Evolutionary conservation across 2,113 vertebrate genomes (phyloP).

Genomic region (Lasiurus cinereus): DNA sequence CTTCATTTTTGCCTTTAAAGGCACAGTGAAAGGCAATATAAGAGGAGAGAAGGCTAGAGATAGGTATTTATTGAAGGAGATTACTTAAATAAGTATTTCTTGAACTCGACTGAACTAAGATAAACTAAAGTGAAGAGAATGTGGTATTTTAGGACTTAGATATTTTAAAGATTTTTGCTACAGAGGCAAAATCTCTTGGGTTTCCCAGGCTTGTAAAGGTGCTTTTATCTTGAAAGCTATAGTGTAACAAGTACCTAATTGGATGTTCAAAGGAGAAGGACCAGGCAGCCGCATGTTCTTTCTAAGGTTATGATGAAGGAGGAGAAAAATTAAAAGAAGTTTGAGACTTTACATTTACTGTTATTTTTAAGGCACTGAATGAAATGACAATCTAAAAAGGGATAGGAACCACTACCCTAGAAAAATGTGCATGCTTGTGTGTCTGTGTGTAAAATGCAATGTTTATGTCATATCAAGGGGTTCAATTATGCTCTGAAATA

Average conservation of each 20-base stretch:
- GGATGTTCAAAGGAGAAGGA: neutral
- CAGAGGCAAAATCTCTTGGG: neutral
- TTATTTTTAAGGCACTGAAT: neutral
- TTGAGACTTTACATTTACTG: neutral
- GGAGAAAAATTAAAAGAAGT: neutral
- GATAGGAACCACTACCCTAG: neutral
- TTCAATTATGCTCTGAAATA: neutral
- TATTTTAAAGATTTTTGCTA: neutral
- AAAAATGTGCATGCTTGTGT: neutral
- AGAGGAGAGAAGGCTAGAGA: neutral
- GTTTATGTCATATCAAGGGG: neutral
- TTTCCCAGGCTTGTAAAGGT: neutral
- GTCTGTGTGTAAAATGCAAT: neutral
- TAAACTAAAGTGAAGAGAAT: neutral
- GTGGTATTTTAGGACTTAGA: neutral
- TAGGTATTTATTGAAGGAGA: neutral
- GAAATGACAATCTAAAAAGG: neutral
- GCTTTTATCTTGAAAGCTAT: neutral
- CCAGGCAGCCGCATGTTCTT: neutral
- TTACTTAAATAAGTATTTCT: constrained; percentile 40
- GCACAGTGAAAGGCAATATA: no score
- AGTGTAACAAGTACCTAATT: neutral
- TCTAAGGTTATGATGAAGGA: neutral
- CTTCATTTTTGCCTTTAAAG: neutral
- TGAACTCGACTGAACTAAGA: neutral